Conservation (phyloP, 2,888 invertebrate species). For the Leistus spinibarbis region DNA sequence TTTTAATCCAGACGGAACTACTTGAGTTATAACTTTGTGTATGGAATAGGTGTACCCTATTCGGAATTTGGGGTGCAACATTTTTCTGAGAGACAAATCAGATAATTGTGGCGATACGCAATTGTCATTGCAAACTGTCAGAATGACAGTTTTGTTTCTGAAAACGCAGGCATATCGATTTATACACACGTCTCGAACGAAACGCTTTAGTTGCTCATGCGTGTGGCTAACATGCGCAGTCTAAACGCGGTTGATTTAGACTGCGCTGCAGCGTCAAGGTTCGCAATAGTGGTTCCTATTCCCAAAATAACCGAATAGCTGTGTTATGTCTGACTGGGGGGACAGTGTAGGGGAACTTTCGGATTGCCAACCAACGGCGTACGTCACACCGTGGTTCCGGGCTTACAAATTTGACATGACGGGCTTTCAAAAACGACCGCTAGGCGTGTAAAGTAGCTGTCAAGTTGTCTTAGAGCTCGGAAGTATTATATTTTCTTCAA, state of each 20-base stretch:
- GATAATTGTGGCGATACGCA: no score
- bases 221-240: no score
- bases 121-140: no score
- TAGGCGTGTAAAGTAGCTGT: slow-evolving; percentile 36
- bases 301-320: no score
- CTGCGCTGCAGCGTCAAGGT: no score
- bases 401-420: slow-evolving; percentile 12
- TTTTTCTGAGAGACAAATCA: not conserved
- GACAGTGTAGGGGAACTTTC: not conserved
- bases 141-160: no score
- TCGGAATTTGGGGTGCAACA: not conserved
- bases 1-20: not conserved
- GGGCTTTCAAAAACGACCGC: slow-evolving; percentile 15
- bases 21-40: not conserved
- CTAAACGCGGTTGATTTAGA: no score
- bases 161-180: no score
- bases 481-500: slow-evolving; percentile 35
- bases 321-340: no score
- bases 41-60: not conserved
- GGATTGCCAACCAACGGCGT: not conserved
- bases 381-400: not conserved
- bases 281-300: no score
- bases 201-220: no score
- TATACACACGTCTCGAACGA: no score
- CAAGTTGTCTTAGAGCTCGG: slow-evolving; percentile 33